Evolutionary conservation across 2,113 vertebrate species (phyloP), one percentile per base, ranked within the genome.

Genomic region (Carassius carassius): DNA sequence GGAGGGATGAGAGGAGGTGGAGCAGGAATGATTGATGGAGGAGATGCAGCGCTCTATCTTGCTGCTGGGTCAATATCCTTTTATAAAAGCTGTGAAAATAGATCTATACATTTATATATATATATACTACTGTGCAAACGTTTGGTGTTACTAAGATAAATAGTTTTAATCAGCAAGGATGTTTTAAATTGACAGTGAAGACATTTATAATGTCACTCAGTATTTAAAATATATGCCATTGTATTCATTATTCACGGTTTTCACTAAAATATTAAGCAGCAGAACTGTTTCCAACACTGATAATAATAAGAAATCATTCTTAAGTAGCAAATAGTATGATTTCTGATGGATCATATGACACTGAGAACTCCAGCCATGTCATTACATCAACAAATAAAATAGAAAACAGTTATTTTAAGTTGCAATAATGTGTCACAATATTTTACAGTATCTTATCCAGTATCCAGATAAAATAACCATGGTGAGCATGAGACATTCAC

Each of bases 11-110:
- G 93, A 83, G 92, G 92, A 82, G 90, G 87, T 47, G 77, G 89
- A 84, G 88, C 85, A 0, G 93, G 90, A 78, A 90, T 88, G 21
- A 83, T 93, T 87, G 94, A 95, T 3, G 92, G 92, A 83, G 92
- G 91, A 84, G 94, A 95, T 78, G 79, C 87, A 77, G 87, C 88
- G 23, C 90, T 94, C 62, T 95, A 93, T 91, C 90, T 95, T 77
- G 89, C 91, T 5, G 87, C 91, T 23, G 93, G 93, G 2, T 92
- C 92, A 84, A 95, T 95, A 95, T 95, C 94, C 93, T 95, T 95
- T 90, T 54, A 65, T 60, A 7, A 77, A 44, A 81, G 16, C 10
- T 21, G 4, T 7, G 6, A 32, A 3, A 76, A 62, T 8, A 7
- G 5, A 41, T 41, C 1, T 29, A 41, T 7, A 41, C 0, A 41